Base-by-base conservation (phyloP, 2,888 invertebrate genomes). In the Eupeodes luniger region DNA sequence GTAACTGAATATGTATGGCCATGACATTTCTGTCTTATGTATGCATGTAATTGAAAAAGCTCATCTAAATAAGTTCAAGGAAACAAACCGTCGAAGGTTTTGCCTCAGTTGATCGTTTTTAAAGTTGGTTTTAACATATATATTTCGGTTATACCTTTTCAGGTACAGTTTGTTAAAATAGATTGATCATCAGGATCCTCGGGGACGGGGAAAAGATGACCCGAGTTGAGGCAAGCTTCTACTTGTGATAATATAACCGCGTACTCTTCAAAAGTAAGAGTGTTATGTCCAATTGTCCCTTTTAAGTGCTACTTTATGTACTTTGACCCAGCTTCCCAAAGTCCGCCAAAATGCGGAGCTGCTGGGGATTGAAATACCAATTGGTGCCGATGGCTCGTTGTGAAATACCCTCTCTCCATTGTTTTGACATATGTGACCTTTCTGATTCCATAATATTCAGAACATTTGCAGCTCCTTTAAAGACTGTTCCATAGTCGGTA, bases 291-390 rank as follows among this genome's bases (percentile, higher is more conserved):
- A 53, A 53, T 53, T 16, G 51, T 53, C 16, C 16, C n/a, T 9
- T 16, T 53, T 16, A 53, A 53, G 7, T 53, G 51, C 7, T 51
- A n/a, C n/a, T 51, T 51, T n/a, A 14, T 51, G 14, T 14, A 51
- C n/a, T 51, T 51, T 51, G n/a, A 14, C 1, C n/a, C 49, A n/a
- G 49, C 49, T 5, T 51, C 49, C 49, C n/a, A 51, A 51, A 51
- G 49, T 53, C 51, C 51, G 9, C 51, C 51, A 53, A 53, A 53
- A 16, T 53, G 51, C 9, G 51, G 51, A 53, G 51, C 51, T 9
- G n/a, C 51, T n/a, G 51, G 51, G 51, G 7, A n/a, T 51, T 51
- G 51, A 51, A 51, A 51, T 51, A n/a, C 51, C 51, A 51, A n/a
- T 51, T 51, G 11, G 51, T 51, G n/a, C 51, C 51, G 7, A n/a